Evolutionary conservation across 2,888 invertebrate genomes (phyloP).

Genomic region (Alentia gelatinosa): DNA sequence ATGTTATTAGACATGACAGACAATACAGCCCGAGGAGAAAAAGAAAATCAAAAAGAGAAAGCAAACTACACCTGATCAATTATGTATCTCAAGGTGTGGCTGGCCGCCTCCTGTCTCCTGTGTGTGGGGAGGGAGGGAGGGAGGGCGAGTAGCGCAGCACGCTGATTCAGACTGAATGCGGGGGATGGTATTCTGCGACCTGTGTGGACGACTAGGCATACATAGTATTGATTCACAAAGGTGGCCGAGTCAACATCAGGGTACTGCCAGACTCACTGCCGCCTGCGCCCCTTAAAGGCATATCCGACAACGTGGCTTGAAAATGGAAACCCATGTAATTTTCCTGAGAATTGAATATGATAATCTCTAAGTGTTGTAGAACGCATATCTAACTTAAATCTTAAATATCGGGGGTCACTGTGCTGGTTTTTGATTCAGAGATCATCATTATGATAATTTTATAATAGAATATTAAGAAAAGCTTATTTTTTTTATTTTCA

Average conservation of each 20-base stretch:
- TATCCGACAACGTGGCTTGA: too few relatives aligned
- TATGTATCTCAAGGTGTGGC: neutral
- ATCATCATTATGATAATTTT: too few relatives aligned
- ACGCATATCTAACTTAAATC: too few relatives aligned
- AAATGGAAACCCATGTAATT: too few relatives aligned
- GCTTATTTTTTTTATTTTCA: too few relatives aligned
- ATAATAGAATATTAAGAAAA: too few relatives aligned
- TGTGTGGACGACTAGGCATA: neutral
- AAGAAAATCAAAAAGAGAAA: neutral
- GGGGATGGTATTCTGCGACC: neutral
- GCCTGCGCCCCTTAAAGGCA: too few relatives aligned
- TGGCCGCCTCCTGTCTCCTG: neutral
- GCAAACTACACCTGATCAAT: neutral
- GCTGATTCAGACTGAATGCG: neutral
- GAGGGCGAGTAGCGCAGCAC: neutral
- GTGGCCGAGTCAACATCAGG: neutral
- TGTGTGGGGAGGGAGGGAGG: neutral
- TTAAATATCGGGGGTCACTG: too few relatives aligned
- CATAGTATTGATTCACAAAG: conserved; percentile 12
- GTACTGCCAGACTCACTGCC: neutral
- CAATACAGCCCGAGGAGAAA: neutral
- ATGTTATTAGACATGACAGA: neutral
- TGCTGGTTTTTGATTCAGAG: too few relatives aligned
- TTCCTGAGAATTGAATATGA: too few relatives aligned
- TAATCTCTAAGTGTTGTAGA: too few relatives aligned